Evolutionary conservation across 2,113 vertebrate genomes (phyloP).

Genomic region (Podarcis cretensis): DNA sequence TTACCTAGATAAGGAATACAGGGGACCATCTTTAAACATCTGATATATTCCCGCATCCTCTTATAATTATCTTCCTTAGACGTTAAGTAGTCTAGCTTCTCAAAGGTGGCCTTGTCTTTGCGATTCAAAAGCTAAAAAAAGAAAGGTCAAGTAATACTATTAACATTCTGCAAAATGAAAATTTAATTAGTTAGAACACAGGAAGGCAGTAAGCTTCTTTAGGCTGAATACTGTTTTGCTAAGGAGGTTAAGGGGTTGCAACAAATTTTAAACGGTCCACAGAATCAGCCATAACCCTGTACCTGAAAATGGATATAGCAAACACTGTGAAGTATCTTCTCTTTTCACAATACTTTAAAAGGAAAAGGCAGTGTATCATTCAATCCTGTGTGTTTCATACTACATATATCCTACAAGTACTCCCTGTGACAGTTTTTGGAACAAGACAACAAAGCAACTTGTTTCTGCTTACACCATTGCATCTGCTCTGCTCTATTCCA

Average conservation of each 20-base stretch:
- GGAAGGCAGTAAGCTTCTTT: not conserved
- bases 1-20: constrained; percentile 94
- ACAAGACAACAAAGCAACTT: not conserved
- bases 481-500: not conserved
- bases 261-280: not conserved
- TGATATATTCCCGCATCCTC: constrained; percentile 90
- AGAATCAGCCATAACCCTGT: not conserved
- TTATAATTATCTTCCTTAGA: constrained; percentile 97
- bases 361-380: not conserved
- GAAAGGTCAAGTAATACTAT: not conserved
- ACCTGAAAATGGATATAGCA: not conserved
- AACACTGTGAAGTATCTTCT: not conserved
- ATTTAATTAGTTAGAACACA: not conserved
- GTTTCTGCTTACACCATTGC: not conserved
- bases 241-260: not conserved
- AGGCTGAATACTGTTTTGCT: not conserved
- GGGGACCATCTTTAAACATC: constrained; percentile 92
- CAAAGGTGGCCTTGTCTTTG: constrained; percentile 93
- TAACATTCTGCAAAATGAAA: constrained; percentile 19
- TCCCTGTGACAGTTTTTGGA: not conserved
- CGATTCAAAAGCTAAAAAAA: constrained; percentile 86
- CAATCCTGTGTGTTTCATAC: not conserved
- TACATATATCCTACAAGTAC: not conserved
- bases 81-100: constrained; percentile 92
- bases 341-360: not conserved